Evolutionary conservation across 2,888 invertebrate species (phyloP).

Genomic region (Metellina segmentata): DNA sequence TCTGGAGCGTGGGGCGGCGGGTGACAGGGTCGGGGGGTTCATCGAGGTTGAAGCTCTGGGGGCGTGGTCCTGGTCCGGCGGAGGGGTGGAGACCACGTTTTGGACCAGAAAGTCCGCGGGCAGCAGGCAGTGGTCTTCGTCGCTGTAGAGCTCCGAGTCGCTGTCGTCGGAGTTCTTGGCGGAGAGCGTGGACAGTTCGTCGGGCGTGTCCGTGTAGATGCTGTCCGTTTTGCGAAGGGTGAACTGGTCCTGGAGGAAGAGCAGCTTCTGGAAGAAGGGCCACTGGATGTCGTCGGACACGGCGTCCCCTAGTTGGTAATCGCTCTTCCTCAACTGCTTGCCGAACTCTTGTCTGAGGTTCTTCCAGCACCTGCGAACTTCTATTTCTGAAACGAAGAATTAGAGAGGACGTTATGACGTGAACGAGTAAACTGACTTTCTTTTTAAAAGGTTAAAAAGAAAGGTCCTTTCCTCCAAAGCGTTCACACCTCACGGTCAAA

Average conservation of each 20-base stretch:
- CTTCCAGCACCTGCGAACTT: conserved; percentile 6
- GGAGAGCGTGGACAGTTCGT: background rate
- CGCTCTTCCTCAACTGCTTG: conserved; percentile 11
- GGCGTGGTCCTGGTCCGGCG: background rate
- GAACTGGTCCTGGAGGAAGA: conserved; percentile 24
- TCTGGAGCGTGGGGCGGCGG: background rate
- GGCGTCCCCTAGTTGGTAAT: background rate
- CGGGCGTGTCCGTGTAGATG: background rate
- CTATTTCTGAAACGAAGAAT: background rate
- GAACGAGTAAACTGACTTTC: no score
- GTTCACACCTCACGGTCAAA: no score
- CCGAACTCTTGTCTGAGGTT: conserved; percentile 12
- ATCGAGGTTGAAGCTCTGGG: background rate
- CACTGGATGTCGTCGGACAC: background rate
- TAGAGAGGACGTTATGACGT: no score
- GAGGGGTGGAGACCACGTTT: background rate
- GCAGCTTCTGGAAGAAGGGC: conserved; percentile 18
- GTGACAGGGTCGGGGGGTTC: background rate
- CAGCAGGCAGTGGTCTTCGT: background rate
- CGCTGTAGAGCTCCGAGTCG: conserved; percentile 1
- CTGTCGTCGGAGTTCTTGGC: background rate
- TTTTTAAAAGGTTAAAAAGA: no score
- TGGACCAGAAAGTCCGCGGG: background rate
- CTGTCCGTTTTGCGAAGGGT: background rate
- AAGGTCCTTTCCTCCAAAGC: no score